Percentiles rank a stretch among this genome's conserved stretches.
These are phyloP conservation scores for Coreoperca whiteheadi DNA, from an alignment of 2,113 vertebrate species.

Conservation along the genomic window DNA sequence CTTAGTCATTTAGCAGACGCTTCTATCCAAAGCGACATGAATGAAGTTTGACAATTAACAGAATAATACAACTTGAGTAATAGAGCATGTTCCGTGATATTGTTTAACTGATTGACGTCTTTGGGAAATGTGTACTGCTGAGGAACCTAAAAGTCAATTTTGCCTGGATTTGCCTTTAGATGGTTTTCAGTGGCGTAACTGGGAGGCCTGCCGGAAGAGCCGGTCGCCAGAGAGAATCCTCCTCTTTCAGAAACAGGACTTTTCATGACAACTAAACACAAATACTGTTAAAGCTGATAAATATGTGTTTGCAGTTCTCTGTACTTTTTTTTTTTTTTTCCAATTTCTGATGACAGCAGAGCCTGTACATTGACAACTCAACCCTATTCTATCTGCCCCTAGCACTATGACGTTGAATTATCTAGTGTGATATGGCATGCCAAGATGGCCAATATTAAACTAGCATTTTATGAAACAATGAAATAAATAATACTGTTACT, in stretches of 20 bases:
- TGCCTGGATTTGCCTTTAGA: constrained; percentile 3
- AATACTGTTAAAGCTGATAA: neutral
- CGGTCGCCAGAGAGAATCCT: neutral
- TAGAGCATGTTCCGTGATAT: neutral
- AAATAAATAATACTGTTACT: neutral
- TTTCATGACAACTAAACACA: neutral
- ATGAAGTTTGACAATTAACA: no score
- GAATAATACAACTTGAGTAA: neutral
- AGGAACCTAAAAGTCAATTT: constrained; percentile 18
- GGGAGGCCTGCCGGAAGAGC: neutral
- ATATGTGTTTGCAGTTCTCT: neutral
- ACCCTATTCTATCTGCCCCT: neutral
- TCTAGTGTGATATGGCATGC: neutral
- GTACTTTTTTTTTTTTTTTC: no score
- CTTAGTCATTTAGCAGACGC: no score
- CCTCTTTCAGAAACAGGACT: neutral
- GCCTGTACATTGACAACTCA: neutral
- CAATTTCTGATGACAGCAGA: neutral
- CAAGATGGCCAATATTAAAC: constrained; percentile 2
- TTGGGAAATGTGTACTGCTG: neutral
- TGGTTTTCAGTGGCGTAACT: neutral
- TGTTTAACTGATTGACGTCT: neutral
- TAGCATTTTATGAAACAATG: neutral
- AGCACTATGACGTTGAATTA: neutral
- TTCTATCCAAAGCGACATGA: no score